A percentile compares a stretch with the other conserved stretches of the same genome.
Conservation (phyloP, 1,140 invertebrate genomes). For the Zaprionus ghesquierei region DNA sequence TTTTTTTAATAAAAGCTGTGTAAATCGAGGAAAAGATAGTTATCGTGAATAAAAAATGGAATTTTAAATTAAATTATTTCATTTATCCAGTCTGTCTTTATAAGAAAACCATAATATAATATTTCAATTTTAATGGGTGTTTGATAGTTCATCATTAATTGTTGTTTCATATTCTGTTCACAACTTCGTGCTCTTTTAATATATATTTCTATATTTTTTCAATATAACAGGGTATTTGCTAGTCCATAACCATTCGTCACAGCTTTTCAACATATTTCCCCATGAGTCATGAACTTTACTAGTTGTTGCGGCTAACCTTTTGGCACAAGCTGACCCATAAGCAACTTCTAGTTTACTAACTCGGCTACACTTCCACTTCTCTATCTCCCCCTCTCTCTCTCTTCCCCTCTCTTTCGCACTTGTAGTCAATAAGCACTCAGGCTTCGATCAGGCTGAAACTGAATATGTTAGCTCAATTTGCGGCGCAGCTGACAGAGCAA, state of each 20-base stretch:
- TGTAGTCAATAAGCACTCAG: not conserved
- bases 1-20: no score
- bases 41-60: no score
- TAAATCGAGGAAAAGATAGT: no score
- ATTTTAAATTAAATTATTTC: no score
- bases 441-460: conserved; percentile 12
- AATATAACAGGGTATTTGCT: not conserved
- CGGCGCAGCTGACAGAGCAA: conserved; percentile 8
- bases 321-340: conserved; percentile 23
- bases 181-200: no score
- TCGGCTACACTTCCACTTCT: not conserved
- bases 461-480: conserved; percentile 14
- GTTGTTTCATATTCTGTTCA: not conserved
- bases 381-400: not conserved
- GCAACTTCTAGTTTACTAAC: conserved; percentile 7
- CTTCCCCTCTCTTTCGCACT: not conserved
- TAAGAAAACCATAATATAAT: no score
- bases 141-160: not conserved
- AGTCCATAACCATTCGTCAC: not conserved
- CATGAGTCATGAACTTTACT: conserved; percentile 23
- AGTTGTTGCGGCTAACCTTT: conserved; percentile 20
- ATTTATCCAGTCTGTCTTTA: no score
- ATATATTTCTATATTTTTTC: not conserved
- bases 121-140: no score
- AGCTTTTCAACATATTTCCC: not conserved